Evolutionary conservation across 2,888 invertebrate species (phyloP), one percentile per base, ranked within the genome.

Genomic region (Temnothorax rugatulus): DNA sequence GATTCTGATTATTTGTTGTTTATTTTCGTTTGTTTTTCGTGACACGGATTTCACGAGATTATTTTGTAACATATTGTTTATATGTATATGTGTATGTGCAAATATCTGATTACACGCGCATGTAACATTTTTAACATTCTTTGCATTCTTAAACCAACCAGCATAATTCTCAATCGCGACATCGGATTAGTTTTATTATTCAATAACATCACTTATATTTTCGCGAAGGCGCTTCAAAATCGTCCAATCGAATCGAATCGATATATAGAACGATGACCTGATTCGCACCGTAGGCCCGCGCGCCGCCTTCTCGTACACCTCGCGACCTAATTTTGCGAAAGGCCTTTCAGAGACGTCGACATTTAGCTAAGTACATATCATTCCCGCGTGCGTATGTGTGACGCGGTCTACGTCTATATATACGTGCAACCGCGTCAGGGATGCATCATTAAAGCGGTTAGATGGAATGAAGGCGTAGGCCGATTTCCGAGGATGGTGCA

Each of bases 271-370:
- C 47, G 59, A 71, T 69, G 71, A 71, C 79, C 79, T 69, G 79
- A 81, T 81, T 81, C 38, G 38, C 34, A 29, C 38, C 59, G 47
- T 81, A 69, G 71, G 59, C 71, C 47, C 79, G 79, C 34, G 13
- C 59, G 38, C 15, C 21, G 41, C 47, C 34, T 47, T 34, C 59
- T 71, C 54, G 44, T 59, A 54, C 25, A 79, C 77, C 29, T 68
- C 41, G 44, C 41, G 77, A 81, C 71, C 79, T 71, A 71, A 81
- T 81, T 81, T 81, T 77, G 47, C 79, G 47, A 69, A 81, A 81
- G 79, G 71, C 71, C 79, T 81, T 81, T 81, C 59, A 71, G 57
- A 81, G 38, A 71, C 59, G 71, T 71, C 59, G 79, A 81, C 71
- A 81, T 81, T 71, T 59, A 71, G 47, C 57, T 38, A 47, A 79